Evolutionary conservation across 2,888 invertebrate species (phyloP).

Genomic region (Melinaea menophilus): DNA sequence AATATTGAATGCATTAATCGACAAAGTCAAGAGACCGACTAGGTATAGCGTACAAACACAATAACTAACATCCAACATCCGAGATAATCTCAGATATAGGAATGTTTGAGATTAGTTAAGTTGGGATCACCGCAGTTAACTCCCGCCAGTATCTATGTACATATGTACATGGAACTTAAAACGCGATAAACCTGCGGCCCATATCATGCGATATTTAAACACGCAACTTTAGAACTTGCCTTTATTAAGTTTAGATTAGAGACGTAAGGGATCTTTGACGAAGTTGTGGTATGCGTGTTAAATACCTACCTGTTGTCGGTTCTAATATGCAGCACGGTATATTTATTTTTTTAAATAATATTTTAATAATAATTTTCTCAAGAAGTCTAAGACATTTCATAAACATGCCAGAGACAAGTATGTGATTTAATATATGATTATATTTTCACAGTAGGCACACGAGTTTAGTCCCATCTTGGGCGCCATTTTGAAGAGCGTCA

Average conservation of each 20-base stretch:
- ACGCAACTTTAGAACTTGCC: neutral
- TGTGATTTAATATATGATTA: neutral
- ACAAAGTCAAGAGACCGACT: neutral
- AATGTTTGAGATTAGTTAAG: slow-evolving; percentile 30
- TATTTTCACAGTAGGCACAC: slow-evolving; percentile 1
- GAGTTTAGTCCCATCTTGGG: slow-evolving; percentile 24
- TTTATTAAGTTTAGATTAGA: neutral
- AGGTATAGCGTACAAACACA: neutral
- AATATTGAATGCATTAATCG: neutral
- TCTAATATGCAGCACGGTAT: too few species aligned
- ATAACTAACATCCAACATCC: slow-evolving; percentile 2
- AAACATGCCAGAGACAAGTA: neutral
- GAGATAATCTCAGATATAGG: slow-evolving; percentile 22
- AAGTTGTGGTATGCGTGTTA: too few species aligned
- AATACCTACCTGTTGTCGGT: too few species aligned
- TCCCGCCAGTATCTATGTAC: slow-evolving; percentile 13
- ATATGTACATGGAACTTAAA: slow-evolving; percentile 19
- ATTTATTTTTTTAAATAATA: too few species aligned
- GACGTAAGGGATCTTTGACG: too few species aligned
- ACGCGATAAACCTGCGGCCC: slow-evolving; percentile 9
- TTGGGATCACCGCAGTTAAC: slow-evolving; percentile 16
- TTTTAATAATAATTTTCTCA: too few species aligned
- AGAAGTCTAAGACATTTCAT: neutral
- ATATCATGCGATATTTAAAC: neutral
- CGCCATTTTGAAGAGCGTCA: slow-evolving; percentile 21